Evolutionary conservation across 2,888 invertebrate species (phyloP), one percentile per base, ranked within the genome.

Genomic region (Cremastinae sp.): DNA sequence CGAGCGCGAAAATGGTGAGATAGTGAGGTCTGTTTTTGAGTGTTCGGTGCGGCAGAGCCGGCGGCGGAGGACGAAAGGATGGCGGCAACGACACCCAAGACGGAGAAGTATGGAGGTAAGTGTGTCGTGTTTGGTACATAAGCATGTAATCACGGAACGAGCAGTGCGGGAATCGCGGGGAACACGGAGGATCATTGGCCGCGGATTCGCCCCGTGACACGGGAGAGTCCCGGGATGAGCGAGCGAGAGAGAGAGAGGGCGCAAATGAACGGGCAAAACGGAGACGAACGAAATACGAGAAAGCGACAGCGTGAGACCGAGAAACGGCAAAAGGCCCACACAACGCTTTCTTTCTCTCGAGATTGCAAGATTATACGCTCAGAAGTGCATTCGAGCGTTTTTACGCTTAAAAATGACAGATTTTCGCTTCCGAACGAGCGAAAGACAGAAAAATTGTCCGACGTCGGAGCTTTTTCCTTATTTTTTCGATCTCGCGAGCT

Each of bases 41-140:
- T 71, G 49, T 51, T 43, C 16, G 54, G 59, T 66, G 66, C 41
- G 53, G 43, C 2, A 54, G 43, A 62, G 61, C 75, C 68, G 59
- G 61, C 70, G 74, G 78, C 75, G 78, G 73, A 76, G 66, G 80
- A 81, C 78, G 72, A 41, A 83, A 74, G 18, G 74, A 79, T 79
- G 81, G 76, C 76, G 89, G 86, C 89, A 83, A 85, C 89, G 80
- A 89, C 89, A 83, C 85, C 89, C 78, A 89, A 87, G 84, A 82
- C 87, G 84, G 89, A 89, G 80, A 89, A 89, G 84, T 87, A 87
- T 79, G 83, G 86, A 86, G 89, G 89, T 89, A 76, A 86, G 88
- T 84, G 75, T 34, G 65, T 47, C 36, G 43, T 61, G 41, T 64
- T 64, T 70, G 28, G 36, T 59, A 53, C 59, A 47, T 45, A 43